Evolutionary conservation across 2,113 vertebrate species (phyloP).

Genomic region (Ciconia stormi): DNA sequence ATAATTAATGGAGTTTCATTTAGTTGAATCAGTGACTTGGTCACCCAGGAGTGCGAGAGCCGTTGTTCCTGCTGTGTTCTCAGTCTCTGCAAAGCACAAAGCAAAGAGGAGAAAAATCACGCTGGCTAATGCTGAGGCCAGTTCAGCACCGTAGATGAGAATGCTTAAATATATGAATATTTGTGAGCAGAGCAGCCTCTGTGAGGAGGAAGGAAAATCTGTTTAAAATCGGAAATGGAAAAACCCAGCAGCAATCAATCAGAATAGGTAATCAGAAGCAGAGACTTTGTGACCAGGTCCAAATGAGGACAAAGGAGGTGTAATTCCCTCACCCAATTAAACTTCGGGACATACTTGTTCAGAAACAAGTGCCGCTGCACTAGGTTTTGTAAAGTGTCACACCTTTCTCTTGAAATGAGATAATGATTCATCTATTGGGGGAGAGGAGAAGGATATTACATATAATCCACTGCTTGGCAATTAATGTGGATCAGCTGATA

Average conservation of each 20-base stretch:
- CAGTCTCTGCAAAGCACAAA: neutral
- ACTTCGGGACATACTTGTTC: neutral
- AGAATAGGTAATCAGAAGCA: neutral
- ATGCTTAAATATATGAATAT: neutral
- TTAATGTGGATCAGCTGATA: neutral
- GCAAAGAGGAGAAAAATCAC: neutral
- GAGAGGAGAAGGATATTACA: neutral
- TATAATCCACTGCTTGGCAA: neutral
- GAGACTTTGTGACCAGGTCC: neutral
- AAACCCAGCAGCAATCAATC: neutral
- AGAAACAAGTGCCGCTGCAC: neutral
- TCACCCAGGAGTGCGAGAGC: neutral
- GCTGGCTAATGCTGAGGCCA: neutral
- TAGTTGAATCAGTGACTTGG: neutral
- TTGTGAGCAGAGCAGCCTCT: neutral
- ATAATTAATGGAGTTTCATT: conserved; percentile 26
- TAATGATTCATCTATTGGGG: neutral
- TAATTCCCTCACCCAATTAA: neutral
- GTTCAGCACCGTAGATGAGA: neutral
- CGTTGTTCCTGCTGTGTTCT: neutral
- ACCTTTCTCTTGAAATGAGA: neutral
- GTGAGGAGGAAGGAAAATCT: neutral
- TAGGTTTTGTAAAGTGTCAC: neutral
- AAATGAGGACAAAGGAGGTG: neutral
- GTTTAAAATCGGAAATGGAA: neutral